These are phyloP conservation scores for Tanytarsus gracilentus DNA, from an alignment of 2,888 invertebrate genomes.

Conservation along the genomic window DNA sequence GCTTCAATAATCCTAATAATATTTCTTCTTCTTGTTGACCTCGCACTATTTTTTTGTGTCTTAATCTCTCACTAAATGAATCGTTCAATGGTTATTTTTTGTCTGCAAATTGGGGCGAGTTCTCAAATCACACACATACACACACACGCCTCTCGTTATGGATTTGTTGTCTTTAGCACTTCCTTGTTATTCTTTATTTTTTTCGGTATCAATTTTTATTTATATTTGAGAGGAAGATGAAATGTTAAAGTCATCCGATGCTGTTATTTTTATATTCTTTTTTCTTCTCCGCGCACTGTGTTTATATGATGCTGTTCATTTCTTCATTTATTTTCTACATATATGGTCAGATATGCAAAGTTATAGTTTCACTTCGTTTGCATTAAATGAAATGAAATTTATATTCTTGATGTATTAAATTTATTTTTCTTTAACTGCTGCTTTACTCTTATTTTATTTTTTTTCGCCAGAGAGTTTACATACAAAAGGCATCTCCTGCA, in stretches of 20 bases:
- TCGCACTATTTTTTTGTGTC: too few relatives aligned
- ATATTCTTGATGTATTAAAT: slow-evolving; percentile 29
- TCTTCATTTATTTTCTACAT: slow-evolving; percentile 24
- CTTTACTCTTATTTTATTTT: slow-evolving; percentile 16
- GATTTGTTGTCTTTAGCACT: too few relatives aligned
- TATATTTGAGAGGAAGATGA: not conserved
- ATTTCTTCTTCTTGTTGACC: too few relatives aligned
- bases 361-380: slow-evolving; percentile 29
- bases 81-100: too few relatives aligned
- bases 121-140: too few relatives aligned
- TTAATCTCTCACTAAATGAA: too few relatives aligned
- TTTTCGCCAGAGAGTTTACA: slow-evolving; percentile 10
- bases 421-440: slow-evolving; percentile 9
- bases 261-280: slow-evolving; percentile 15
- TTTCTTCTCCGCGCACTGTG: too few relatives aligned
- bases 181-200: slow-evolving; percentile 9
- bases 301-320: slow-evolving; percentile 28
- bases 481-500: slow-evolving; percentile 19
- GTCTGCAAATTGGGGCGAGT: too few relatives aligned
- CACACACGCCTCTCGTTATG: too few relatives aligned
- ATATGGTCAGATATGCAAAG: slow-evolving; percentile 29
- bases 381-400: slow-evolving; percentile 29
- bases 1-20: too few relatives aligned
- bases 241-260: slow-evolving; percentile 23
- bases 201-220: slow-evolving; percentile 3